Evolutionary conservation across 2,113 vertebrate genomes (phyloP), one percentile per base, ranked within the genome.

Genomic region (Agapornis roseicollis): DNA sequence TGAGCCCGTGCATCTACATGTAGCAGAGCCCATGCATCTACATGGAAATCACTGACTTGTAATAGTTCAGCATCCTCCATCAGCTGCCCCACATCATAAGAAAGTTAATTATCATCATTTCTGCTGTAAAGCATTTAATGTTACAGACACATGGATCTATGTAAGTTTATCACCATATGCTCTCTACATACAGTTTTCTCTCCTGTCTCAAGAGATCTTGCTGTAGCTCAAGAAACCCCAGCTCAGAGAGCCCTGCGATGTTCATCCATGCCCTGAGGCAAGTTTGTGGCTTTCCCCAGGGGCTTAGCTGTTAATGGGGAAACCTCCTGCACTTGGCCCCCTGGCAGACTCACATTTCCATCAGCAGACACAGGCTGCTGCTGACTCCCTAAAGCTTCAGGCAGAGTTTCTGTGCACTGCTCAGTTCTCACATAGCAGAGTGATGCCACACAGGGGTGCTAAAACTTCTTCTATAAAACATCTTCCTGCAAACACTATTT

Each of bases 381-480:
- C 37, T 1, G 68, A 33, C 68, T 81, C 72, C 64, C 42, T 1
- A 4, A 88, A 88, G 69, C 84, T 90, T 58, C 92, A 82, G 84
- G 72, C 90, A 95, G 78, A 72, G 76, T 90, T 74, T 81, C 74
- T 1, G 1, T 84, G 79, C 4, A 1, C 90, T 82, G 86, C 77
- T 95, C 86, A 15, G 81, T 87, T 96, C 80, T 95, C 95, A 95
- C 76, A 95, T 96, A 95, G 94, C 98, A 98, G 90, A 90, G 85
- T 95, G 65, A 97, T 97, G 96, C 98, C 98, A 98, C 98, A 98
- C 87, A 98, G 98, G 98, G 98, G 98, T 98, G 98, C 98, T 98
- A 97, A 98, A 98, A 98, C 98, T 98, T 97, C 98, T 98, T 94
- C 88, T 97, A 97, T 97, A 85, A 90, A 92, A 69, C 73, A 76